Percentiles rank a stretch among this genome's conserved stretches.
Evolutionary conservation across 2,113 vertebrate species (phyloP).

Genomic region (Mesembrinibis cayennensis): DNA sequence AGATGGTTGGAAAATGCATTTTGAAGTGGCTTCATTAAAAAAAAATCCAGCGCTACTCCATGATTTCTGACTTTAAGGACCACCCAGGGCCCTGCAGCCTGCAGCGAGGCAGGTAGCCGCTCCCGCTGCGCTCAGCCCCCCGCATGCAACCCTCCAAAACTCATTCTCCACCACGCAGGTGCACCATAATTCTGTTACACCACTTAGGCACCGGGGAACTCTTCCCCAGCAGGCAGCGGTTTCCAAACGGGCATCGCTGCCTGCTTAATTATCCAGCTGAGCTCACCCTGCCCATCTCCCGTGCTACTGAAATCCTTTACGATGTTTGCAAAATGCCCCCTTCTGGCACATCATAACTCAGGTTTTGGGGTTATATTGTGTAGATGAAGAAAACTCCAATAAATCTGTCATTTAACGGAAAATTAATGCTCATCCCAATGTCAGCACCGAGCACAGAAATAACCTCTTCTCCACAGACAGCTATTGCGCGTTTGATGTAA

Average conservation of each 20-base stretch:
- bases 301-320: not conserved
- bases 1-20: not conserved
- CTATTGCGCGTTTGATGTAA: accelerated
- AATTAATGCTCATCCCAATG: not conserved
- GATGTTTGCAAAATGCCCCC: constrained; percentile 33
- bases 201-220: not conserved
- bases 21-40: not conserved
- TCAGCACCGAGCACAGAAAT: not conserved
- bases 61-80: not conserved
- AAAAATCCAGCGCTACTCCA: not conserved
- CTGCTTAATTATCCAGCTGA: not conserved
- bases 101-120: not conserved
- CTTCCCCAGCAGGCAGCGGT: not conserved
- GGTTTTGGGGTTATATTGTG: not conserved
- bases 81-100: not conserved
- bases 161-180: accelerated
- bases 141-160: not conserved
- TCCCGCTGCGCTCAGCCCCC: not conserved
- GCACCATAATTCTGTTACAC: not conserved
- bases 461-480: not conserved
- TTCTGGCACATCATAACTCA: not conserved
- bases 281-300: not conserved
- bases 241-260: accelerated
- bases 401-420: constrained; percentile 2
- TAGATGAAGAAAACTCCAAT: not conserved